These are phyloP conservation scores for Enteromius treurensis DNA, from an alignment of 2,797 vertebrate genomes.

Conservation along the genomic window DNA sequence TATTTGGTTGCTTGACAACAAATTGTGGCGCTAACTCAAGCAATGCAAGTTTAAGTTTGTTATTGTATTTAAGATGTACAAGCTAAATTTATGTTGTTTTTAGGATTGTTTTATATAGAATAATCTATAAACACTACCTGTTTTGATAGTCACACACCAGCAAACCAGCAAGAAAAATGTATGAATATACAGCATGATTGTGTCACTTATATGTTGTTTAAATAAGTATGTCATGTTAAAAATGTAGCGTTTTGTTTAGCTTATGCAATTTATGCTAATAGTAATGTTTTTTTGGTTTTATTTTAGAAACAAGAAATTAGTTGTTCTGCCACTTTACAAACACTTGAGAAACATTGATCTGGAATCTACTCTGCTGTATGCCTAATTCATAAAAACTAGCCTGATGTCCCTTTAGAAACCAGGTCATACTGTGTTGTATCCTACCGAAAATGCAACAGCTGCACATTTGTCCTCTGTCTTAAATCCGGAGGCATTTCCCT, in stretches of 20 bases:
- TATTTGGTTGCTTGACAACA: background rate
- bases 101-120: background rate
- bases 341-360: background rate
- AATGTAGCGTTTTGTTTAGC: background rate
- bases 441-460: slow-evolving; percentile 9
- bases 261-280: background rate
- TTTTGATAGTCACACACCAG: background rate
- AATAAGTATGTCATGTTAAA: background rate
- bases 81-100: background rate
- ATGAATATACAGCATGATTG: background rate
- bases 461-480: slow-evolving; percentile 24
- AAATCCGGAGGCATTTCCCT: background rate
- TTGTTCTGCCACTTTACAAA: background rate
- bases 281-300: background rate
- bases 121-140: background rate
- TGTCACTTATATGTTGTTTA: background rate
- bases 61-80: background rate
- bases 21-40: background rate
- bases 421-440: background rate
- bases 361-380: background rate
- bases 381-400: slow-evolving; percentile 1
- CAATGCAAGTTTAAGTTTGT: background rate
- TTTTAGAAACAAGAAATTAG: background rate
- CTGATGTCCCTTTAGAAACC: background rate
- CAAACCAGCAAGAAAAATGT: background rate